Evolutionary conservation across 2,113 vertebrate genomes (phyloP).

Genomic region (Halichoerus grypus): DNA sequence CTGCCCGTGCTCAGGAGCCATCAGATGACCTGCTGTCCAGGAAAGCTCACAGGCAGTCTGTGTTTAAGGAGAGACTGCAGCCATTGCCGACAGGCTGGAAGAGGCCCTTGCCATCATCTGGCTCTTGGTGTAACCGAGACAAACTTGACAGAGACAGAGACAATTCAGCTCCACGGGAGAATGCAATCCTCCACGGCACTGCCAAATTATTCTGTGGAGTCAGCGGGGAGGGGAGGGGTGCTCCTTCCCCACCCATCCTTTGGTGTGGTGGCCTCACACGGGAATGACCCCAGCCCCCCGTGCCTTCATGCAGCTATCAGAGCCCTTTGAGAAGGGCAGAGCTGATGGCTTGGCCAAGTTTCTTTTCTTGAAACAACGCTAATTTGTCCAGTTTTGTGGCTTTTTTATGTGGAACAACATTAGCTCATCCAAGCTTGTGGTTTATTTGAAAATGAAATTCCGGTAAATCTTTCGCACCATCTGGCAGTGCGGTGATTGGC

Average conservation of each 20-base stretch:
- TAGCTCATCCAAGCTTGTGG: slow-evolving; percentile 90
- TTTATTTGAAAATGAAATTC: slow-evolving; percentile 91
- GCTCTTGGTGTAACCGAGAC: not conserved
- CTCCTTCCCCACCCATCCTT: not conserved
- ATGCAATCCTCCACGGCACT: not conserved
- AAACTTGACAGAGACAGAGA: slow-evolving; percentile 42
- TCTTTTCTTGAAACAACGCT: slow-evolving; percentile 85
- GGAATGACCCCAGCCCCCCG: not conserved
- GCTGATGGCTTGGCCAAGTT: slow-evolving; percentile 80
- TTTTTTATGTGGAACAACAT: slow-evolving; percentile 89
- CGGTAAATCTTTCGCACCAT: slow-evolving; percentile 88
- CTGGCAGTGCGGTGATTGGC: slow-evolving; percentile 83
- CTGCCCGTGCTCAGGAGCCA: not conserved
- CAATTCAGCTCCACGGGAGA: not conserved
- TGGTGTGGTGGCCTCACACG: not conserved
- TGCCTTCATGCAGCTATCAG: slow-evolving; percentile 21
- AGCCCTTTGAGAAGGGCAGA: slow-evolving; percentile 76
- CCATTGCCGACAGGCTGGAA: not conserved
- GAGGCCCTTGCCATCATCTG: not conserved
- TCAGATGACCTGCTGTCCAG: not conserved
- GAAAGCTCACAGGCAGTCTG: not conserved
- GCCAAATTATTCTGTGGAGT: not conserved
- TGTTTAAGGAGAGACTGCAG: not conserved
- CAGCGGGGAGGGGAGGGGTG: not conserved
- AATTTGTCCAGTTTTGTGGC: slow-evolving; percentile 88